Base-by-base conservation (phyloP, 1,140 invertebrate species). In the Zaprionus africanus region DNA sequence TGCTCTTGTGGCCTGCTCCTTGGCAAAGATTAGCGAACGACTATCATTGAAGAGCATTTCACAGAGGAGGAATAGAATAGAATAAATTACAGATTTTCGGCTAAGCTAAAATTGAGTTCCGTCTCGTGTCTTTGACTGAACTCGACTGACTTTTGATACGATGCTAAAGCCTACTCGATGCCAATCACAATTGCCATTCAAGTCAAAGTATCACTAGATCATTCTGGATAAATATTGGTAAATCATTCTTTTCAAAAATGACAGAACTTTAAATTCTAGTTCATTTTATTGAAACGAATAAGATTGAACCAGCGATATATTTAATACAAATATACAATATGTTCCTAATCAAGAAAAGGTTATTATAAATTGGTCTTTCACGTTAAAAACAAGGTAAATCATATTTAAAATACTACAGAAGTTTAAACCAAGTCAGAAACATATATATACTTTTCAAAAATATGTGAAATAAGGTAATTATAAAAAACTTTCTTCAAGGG, bases 41-140 rank as follows among this genome's bases (percentile, higher is more conserved):
- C 19, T 15, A 19, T 46, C 38, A 34, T 46, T 46, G 1, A 67
- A 46, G 28, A 31, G 24, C 53, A 58, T 54, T 54, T 49, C 26
- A 5, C 41, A 34, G 31, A 15, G 41, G n/a, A n/a, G 7, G 41
- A 53, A 24, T 9, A 63, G 34, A 36, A n/a, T n/a, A n/a, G n/a
- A 53, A 9, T 5, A 53, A 36, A 51, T 11, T 34, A 51, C 46
- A 22, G 11, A 51, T 51, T 51, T 51, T 51, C 19, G 46, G 13
- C 46, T 51, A 22, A 2, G 41, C 41, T 46, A 46, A 9, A 17
- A n/a, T 19, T 24, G 22, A 51, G 46, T 24, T 51, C 46, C 19
- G 46, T 51, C 46, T 51, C 11, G 5, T 51, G 22, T 22, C 46
- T 13, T 24, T 24, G 19, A 51, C 46, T 51, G 19, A 51, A 51